phyloP scores from a whole-genome alignment of 1,140 invertebrate species.

The Drosophila tropicalis region DNA sequence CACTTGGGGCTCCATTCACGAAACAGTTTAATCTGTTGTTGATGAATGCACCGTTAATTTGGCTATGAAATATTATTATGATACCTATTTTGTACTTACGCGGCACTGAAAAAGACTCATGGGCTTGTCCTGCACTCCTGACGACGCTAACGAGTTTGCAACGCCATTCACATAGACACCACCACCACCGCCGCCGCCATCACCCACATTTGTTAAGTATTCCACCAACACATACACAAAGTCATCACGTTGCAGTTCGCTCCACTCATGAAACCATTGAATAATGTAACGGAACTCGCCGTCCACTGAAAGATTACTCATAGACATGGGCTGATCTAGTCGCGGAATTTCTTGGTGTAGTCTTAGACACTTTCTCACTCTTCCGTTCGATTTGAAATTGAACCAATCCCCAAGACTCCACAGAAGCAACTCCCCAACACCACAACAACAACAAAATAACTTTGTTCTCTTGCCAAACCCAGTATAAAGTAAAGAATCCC shows the following conservation, averaged over 20 bases:
- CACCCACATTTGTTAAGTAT: constrained; percentile 85
- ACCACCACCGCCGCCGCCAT: constrained; percentile 17
- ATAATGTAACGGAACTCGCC: constrained; percentile 91
- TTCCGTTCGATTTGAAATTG: neutral
- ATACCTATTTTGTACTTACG: constrained; percentile 84
- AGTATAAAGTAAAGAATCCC: too few species aligned
- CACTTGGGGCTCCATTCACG: constrained; percentile 93
- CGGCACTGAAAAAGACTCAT: constrained; percentile 94
- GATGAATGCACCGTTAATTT: constrained; percentile 37
- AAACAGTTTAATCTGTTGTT: constrained; percentile 90
- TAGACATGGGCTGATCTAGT: constrained; percentile 52
- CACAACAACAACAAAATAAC: neutral
- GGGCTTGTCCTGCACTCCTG: constrained; percentile 89
- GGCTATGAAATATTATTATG: neutral
- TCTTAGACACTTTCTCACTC: constrained; percentile 25
- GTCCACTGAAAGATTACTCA: constrained; percentile 83
- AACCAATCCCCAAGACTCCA: neutral
- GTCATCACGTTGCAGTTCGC: constrained; percentile 92
- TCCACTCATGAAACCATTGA: constrained; percentile 95
- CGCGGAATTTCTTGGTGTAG: constrained; percentile 22
- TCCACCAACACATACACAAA: constrained; percentile 91
- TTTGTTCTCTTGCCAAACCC: too few species aligned
- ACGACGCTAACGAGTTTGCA: constrained; percentile 87
- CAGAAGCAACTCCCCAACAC: neutral
- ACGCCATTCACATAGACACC: constrained; percentile 89